Conservation (phyloP, 2,888 invertebrate genomes). For the Callimorpha dominula region DNA sequence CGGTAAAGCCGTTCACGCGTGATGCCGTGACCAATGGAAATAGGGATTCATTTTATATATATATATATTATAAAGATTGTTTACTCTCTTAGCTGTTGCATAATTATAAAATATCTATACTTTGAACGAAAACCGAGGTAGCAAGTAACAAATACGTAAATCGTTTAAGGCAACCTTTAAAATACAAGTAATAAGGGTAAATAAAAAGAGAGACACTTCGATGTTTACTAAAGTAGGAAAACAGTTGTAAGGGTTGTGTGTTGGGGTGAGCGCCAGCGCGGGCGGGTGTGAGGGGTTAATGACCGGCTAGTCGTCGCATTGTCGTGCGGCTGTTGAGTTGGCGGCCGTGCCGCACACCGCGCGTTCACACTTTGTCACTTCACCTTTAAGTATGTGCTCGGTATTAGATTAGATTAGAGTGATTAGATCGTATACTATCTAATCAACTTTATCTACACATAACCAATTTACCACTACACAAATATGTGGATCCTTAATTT, state of each 20-base stretch:
- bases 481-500: constrained; percentile 37
- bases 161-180: not conserved
- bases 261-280: constrained; percentile 54
- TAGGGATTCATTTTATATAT: no score
- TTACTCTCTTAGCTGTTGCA: not conserved
- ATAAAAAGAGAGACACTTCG: constrained; percentile 16
- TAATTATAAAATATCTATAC: not conserved
- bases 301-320: constrained; percentile 63
- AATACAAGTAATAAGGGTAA: not conserved
- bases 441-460: constrained; percentile 41
- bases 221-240: constrained; percentile 35
- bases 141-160: constrained; percentile 13
- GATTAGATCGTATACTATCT: constrained; percentile 32
- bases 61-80: no score
- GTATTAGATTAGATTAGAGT: no score
- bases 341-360: constrained; percentile 25
- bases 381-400: constrained; percentile 39
- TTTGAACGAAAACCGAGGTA: not conserved
- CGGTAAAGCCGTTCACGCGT: no score
- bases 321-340: constrained; percentile 54
- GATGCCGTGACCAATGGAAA: no score
- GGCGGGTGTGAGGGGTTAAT: constrained; percentile 64
- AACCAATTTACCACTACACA: constrained; percentile 32
- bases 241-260: constrained; percentile 50
- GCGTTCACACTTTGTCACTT: constrained; percentile 24